Evolutionary conservation across 2,888 invertebrate species (phyloP), one percentile per base, ranked within the genome.

Genomic region (Oscheius sp.): DNA sequence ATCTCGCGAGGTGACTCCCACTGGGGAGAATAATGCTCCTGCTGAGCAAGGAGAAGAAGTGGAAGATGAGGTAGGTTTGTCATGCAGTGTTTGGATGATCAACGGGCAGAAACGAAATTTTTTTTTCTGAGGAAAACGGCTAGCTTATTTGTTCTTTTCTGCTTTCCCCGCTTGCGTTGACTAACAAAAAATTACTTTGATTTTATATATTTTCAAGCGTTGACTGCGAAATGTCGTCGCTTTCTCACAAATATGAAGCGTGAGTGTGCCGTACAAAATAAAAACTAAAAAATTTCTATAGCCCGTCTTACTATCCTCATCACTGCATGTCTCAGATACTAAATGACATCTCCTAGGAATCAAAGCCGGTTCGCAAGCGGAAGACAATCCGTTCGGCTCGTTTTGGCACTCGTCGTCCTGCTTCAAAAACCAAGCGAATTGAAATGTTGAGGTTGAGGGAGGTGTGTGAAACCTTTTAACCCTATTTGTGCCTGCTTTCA

Each of bases 361-460:
- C 45, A 10, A 61, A 61, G 61, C 61, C 61, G 25, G 61, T 46
- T 42, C 61, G 61, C 29, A 48, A 64, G 27, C 48, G 64, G 33
- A 64, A 64, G 33, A 20, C 33, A 17, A 64, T 64, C 46, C 64
- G 64, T 31, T 50, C 64, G 48, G 64, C 66, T 15, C 65, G 72
- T 12, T 84, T 84, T 69, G 83, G 83, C 29, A 55, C 71, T 10
- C 72, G 83, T 27, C 74, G 73, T 29, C 78, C 79, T 25, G 71
- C 73, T 31, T 72, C 74, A 12, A 75, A 78, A 53, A 76, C 73
- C 52, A 78, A 81, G 46, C 58, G 75, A 17, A 61, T 72, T 33
- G 79, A 81, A 52, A 84, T 83, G 83, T 74, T 75, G 39, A 81
- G 81, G 66, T 63, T 84, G 55, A 70, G 82, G 33, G 82, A 81